These are phyloP conservation scores for Neogale vison DNA, from an alignment of 2,113 vertebrate genomes.

Conservation along the genomic window DNA sequence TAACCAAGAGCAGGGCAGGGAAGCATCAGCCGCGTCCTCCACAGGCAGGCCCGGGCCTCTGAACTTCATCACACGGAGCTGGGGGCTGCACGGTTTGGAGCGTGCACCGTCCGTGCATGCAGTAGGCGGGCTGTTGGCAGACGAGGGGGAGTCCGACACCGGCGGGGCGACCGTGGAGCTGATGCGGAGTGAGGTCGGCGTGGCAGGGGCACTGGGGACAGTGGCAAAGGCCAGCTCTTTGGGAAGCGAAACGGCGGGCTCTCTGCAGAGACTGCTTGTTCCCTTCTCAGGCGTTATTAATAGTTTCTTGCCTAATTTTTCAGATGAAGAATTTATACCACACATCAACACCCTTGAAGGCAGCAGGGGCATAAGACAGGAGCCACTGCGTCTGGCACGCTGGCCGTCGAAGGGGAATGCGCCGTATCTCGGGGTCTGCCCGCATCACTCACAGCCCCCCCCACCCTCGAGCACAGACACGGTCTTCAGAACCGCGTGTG, in stretches of 20 bases:
- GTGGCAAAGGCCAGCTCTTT: neutral
- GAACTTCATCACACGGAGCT: neutral
- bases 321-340: neutral
- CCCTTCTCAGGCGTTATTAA: neutral
- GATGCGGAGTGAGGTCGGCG: neutral
- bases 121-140: neutral
- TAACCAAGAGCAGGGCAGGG: neutral
- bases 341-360: neutral
- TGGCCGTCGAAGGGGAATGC: neutral
- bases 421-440: neutral
- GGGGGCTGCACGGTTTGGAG: neutral
- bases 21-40: neutral
- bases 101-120: neutral
- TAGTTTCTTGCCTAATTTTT: neutral
- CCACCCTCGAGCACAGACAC: neutral
- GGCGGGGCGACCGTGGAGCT: fast-evolving
- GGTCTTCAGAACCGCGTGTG: neutral
- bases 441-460: neutral
- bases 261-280: neutral
- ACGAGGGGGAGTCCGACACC: neutral
- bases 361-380: neutral
- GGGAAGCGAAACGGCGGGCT: neutral
- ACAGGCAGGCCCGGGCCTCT: neutral
- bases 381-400: fast-evolving
- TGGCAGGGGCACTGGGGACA: fast-evolving